Evolutionary conservation across 2,113 vertebrate genomes (phyloP).

Genomic region (Tragelaphus imberbis): DNA sequence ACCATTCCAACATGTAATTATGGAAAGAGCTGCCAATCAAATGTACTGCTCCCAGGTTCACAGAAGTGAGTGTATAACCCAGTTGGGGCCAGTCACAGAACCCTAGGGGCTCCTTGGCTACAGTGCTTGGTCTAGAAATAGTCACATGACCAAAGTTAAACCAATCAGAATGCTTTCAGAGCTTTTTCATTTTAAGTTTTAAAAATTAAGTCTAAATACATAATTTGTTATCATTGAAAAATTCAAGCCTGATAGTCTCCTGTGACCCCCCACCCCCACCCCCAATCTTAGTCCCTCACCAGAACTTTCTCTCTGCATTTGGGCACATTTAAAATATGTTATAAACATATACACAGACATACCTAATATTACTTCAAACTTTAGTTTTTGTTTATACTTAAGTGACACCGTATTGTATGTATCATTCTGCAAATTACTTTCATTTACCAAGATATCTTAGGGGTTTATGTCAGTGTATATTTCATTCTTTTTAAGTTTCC

Average conservation of each 20-base stretch:
- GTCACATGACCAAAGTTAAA: background rate
- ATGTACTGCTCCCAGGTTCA: background rate
- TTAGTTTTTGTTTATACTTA: slow-evolving; percentile 14
- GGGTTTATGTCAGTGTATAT: background rate
- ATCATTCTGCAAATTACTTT: slow-evolving; percentile 15
- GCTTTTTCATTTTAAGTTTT: background rate
- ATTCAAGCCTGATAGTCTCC: background rate
- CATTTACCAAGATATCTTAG: background rate
- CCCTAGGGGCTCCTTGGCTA: background rate
- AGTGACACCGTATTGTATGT: background rate
- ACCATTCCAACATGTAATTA: background rate
- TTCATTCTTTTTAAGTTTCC: slow-evolving; percentile 24
- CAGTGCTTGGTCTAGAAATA: background rate
- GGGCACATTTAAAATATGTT: slow-evolving; percentile 22
- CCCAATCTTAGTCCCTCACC: background rate
- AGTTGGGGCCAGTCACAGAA: background rate
- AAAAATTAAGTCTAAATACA: background rate
- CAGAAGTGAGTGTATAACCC: background rate
- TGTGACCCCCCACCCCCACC: background rate
- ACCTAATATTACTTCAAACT: slow-evolving; percentile 35
- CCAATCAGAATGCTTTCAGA: background rate
- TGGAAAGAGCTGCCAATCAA: background rate
- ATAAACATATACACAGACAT: background rate
- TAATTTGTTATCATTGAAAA: slow-evolving; percentile 13
- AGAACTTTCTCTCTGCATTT: background rate